Base-by-base conservation (phyloP, 2,113 vertebrate genomes). In the Ptychochromis oligacanthus region DNA sequence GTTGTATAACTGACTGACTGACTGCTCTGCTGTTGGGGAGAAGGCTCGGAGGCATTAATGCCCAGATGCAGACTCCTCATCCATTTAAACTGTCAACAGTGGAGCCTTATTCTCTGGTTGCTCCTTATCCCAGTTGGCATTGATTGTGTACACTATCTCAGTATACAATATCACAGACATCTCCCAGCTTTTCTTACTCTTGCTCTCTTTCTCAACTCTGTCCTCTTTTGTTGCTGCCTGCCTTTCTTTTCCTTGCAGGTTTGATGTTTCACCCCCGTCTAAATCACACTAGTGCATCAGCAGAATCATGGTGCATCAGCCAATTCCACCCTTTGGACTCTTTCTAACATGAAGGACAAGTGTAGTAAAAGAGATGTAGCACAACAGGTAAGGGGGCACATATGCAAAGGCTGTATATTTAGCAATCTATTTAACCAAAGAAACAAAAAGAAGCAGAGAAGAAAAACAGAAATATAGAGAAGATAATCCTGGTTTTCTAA, bases 1-100 rank as follows among this genome's bases (percentile, higher is more conserved):
- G 82, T 90, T 92, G 90, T 89, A 55, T 88, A 89, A 90, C 82
- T 83, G 90, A 87, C 72, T 84, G 91, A 72, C 86, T 78, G 86
- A 84, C 87, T 76, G 84, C 58, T 67, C 70, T 52, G 79, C 84
- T 78, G 79, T 49, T 22, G 52, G 31, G 52, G 85, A 85, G 85
- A 83, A 78, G 58, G 46, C 86, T 91, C 12, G 2, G 60, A 86
- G 87, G 80, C 81, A 88, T 86, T 75, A 83, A 77, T 77, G 83
- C 83, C 65, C 67, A 87, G 74, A 84, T 83, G 62, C 60, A 88
- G 81, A 89, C 82, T 85, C 72, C 80, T 89, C 75, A 81, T 88
- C 85, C 87, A 83, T 91, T 90, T 56, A 65, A 64, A 85, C 83
- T 84, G 87, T 88, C 84, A 89, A 79, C 75, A 80, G 59, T 54